Conservation (phyloP, 2,797 vertebrate species). For the Spatula clypeata region DNA sequence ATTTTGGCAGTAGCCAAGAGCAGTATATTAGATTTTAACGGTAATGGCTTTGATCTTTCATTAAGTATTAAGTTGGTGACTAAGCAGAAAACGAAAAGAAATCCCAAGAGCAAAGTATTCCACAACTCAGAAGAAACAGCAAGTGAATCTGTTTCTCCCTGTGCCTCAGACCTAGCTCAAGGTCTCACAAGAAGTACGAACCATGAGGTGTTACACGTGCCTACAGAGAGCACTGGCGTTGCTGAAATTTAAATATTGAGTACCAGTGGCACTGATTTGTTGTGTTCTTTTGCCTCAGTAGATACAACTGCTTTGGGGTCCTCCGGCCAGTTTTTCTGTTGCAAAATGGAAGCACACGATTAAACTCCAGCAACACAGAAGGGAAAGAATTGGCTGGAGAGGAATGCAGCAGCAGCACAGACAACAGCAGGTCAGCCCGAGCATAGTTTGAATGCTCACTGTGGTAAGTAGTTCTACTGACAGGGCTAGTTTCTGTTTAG, state of each 20-base stretch:
- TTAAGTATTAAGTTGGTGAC: conserved; percentile 33
- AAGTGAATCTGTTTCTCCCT: not conserved
- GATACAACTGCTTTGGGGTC: not conserved
- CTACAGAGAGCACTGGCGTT: not conserved
- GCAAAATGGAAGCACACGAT: not conserved
- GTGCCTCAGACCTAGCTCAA: not conserved
- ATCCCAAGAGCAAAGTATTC: conserved; percentile 26
- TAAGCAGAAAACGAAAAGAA: conserved; percentile 42
- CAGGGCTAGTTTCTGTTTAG: not conserved
- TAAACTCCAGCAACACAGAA: fast-evolving
- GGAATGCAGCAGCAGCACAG: not conserved
- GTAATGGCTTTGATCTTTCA: conserved; percentile 60
- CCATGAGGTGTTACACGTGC: not conserved
- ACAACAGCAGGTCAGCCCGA: not conserved
- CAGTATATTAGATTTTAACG: conserved; percentile 75
- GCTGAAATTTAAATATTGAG: not conserved
- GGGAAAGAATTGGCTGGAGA: not conserved
- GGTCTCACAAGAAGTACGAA: not conserved
- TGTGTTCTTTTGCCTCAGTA: not conserved
- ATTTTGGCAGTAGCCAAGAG: conserved; percentile 77
- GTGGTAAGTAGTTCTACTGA: not conserved
- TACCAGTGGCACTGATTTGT: fast-evolving
- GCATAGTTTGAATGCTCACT: not conserved
- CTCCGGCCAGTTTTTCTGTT: not conserved
- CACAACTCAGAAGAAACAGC: conserved; percentile 8